Evolutionary conservation across 2,888 invertebrate genomes (phyloP).

Genomic region (Trichogramma evanescens): DNA sequence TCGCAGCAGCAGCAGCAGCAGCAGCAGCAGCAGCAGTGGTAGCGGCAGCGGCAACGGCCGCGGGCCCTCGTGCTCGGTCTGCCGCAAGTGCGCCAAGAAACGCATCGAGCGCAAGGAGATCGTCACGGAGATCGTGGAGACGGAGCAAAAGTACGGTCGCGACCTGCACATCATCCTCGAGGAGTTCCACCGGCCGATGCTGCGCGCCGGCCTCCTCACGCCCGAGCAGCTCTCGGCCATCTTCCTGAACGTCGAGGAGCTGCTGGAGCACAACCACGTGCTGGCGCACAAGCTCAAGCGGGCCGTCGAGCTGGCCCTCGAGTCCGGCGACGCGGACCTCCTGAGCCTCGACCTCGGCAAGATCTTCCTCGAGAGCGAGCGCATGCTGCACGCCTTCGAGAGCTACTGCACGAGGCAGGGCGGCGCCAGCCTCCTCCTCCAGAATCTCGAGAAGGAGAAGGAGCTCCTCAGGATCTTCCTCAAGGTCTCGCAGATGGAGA

Average conservation of each 20-base stretch:
- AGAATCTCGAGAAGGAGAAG: conserved; percentile 89
- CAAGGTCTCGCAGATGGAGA: conserved; percentile 94
- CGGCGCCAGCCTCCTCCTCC: conserved; percentile 76
- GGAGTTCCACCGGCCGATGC: conserved; percentile 88
- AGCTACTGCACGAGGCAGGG: conserved; percentile 92
- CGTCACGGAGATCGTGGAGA: conserved; percentile 90
- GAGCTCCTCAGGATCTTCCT: conserved; percentile 89
- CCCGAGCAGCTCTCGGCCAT: conserved; percentile 86
- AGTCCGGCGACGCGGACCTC: conserved; percentile 61
- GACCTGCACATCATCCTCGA: conserved; percentile 88
- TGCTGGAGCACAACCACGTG: conserved; percentile 79
- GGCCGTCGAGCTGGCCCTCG: conserved; percentile 72
- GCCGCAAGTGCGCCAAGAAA: conserved; percentile 81
- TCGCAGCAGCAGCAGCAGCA: background rate
- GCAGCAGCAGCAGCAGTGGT: conserved; percentile 26
- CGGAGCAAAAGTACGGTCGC: conserved; percentile 90
- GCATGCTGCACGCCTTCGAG: conserved; percentile 91
- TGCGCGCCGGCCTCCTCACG: conserved; percentile 83
- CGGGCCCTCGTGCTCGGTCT: conserved; percentile 71
- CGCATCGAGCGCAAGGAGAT: conserved; percentile 88
- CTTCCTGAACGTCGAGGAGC: conserved; percentile 88
- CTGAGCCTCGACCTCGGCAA: conserved; percentile 85
- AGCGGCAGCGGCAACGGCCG: conserved; percentile 51
- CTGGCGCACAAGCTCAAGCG: conserved; percentile 81
- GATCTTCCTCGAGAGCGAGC: conserved; percentile 81